phyloP scores from a whole-genome alignment of 2,888 invertebrate genomes.

The Eristalinus sepulchralis region DNA sequence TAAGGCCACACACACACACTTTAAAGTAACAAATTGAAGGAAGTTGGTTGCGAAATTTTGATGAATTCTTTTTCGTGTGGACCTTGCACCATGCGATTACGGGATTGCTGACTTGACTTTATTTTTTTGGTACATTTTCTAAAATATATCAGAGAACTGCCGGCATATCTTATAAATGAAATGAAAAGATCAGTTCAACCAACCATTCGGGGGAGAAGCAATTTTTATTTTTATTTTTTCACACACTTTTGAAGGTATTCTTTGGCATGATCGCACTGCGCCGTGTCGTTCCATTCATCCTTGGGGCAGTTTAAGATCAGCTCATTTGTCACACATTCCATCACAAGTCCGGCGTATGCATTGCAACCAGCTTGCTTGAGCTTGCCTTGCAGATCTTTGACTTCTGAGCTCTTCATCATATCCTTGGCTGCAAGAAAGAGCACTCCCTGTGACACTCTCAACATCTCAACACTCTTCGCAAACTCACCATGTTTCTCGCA shows the following conservation, averaged over 20 bases:
- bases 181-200: neutral
- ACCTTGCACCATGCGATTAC: no score
- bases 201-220: neutral
- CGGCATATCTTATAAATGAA: neutral
- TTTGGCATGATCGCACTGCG: constrained; percentile 72
- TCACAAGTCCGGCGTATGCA: constrained; percentile 74
- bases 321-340: constrained; percentile 75
- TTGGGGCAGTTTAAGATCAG: constrained; percentile 75
- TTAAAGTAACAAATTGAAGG: no score
- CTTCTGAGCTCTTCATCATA: constrained; percentile 63
- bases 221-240: constrained; percentile 58
- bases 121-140: no score
- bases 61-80: no score
- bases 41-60: no score
- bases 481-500: constrained; percentile 75
- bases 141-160: no score
- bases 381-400: constrained; percentile 59
- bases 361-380: constrained; percentile 73
- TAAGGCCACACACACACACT: no score
- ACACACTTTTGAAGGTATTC: constrained; percentile 73
- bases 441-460: neutral
- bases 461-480: no score
- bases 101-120: no score
- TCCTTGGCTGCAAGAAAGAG: constrained; percentile 63
- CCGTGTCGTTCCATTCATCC: constrained; percentile 66